Percentiles rank a stretch among this genome's conserved stretches.
These are phyloP conservation scores for Pelodytes ibericus DNA, from an alignment of 2,797 vertebrate genomes.

Conservation along the genomic window DNA sequence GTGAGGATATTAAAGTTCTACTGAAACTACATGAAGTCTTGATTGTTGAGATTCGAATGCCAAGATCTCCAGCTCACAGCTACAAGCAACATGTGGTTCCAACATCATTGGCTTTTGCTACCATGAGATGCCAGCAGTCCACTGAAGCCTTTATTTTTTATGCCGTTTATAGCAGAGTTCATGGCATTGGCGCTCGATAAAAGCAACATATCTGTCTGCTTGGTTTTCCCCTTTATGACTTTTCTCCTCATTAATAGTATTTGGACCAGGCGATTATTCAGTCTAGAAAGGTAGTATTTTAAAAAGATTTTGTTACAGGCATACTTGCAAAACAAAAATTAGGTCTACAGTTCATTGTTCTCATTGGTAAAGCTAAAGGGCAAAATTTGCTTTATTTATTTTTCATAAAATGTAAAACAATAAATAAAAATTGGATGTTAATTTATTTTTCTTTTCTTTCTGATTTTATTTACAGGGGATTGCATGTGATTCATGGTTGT, in stretches of 20 bases:
- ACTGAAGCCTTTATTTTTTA: slow-evolving; percentile 21
- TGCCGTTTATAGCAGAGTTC: slow-evolving; percentile 27
- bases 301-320: neutral
- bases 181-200: slow-evolving; percentile 28
- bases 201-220: slow-evolving; percentile 22
- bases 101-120: slow-evolving; percentile 37
- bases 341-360: too few relatives aligned
- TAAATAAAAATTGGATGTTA: too few relatives aligned
- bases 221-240: slow-evolving; percentile 5
- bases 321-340: too few relatives aligned
- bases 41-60: slow-evolving; percentile 53
- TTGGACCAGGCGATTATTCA: neutral
- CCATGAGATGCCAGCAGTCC: slow-evolving; percentile 34
- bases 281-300: neutral
- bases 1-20: slow-evolving; percentile 52
- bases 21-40: slow-evolving; percentile 53
- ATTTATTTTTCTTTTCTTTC: too few relatives aligned
- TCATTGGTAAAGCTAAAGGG: too few relatives aligned
- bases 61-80: slow-evolving; percentile 41
- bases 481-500: too few relatives aligned
- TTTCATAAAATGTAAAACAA: too few relatives aligned
- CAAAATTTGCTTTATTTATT: too few relatives aligned
- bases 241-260: slow-evolving; percentile 3
- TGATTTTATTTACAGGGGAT: too few relatives aligned
- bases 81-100: slow-evolving; percentile 46